Percentiles rank a stretch among this genome's conserved stretches.
phyloP scores from a whole-genome alignment of 2,113 vertebrate species.

The Ondatra zibethicus region DNA sequence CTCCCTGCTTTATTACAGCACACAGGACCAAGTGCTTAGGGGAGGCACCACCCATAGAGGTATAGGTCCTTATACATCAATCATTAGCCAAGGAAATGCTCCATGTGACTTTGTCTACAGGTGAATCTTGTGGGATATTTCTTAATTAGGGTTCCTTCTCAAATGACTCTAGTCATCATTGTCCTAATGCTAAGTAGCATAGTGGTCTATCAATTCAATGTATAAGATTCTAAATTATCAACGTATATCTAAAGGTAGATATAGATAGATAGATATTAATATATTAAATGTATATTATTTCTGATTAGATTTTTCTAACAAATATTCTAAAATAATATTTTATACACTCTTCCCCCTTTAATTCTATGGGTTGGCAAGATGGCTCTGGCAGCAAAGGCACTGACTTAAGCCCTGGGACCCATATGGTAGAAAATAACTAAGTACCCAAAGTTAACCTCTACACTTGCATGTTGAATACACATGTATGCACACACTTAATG shows the following conservation, averaged over 20 bases:
- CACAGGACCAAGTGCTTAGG: neutral
- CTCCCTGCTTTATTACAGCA: neutral
- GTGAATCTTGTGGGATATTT: neutral
- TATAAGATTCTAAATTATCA: neutral
- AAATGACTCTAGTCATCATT: neutral
- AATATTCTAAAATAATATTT: neutral
- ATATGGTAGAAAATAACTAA: neutral
- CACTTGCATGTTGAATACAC: neutral
- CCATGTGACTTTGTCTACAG: fast-evolving
- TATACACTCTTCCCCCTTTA: neutral
- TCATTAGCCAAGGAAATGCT: neutral
- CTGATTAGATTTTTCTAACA: neutral
- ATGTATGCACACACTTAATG: neutral
- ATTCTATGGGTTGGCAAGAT: neutral
- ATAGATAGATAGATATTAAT: neutral
- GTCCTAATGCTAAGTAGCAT: neutral
- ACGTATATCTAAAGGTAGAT: neutral
- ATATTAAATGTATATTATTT: neutral
- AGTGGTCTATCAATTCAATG: too few species aligned
- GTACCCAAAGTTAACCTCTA: neutral
- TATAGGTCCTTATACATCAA: neutral
- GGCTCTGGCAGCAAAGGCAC: neutral
- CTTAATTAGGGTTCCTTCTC: neutral
- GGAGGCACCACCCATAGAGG: neutral
- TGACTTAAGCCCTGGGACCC: neutral